phyloP scores from a whole-genome alignment of 2,888 invertebrate genomes.

The Volucella zonaria region DNA sequence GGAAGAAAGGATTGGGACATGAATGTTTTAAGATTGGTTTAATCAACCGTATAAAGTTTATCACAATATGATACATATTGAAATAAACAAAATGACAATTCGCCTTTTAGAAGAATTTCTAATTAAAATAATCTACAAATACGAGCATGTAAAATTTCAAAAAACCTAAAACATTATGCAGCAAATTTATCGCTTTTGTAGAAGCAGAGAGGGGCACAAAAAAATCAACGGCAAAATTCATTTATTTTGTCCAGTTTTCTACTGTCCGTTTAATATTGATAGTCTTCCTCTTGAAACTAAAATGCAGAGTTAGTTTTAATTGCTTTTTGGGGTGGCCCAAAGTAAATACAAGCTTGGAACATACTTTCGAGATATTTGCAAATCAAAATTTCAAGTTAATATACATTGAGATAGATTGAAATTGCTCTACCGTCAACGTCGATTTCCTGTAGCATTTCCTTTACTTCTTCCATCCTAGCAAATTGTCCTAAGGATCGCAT shows the following conservation, averaged over 20 bases:
- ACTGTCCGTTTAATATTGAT: constrained; percentile 47
- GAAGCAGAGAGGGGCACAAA: constrained; percentile 8
- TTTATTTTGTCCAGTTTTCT: constrained; percentile 43
- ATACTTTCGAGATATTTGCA: constrained; percentile 15
- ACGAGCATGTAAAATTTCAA: constrained; percentile 37
- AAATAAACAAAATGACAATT: not conserved
- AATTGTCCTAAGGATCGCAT: constrained; percentile 94
- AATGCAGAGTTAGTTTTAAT: constrained; percentile 52
- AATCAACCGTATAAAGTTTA: constrained; percentile 35
- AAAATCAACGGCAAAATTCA: constrained; percentile 33
- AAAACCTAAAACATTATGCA: constrained; percentile 48
- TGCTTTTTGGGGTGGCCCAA: constrained; percentile 15
- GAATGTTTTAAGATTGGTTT: constrained; percentile 38
- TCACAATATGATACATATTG: constrained; percentile 10
- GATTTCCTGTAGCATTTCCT: constrained; percentile 93
- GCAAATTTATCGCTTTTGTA: constrained; percentile 49
- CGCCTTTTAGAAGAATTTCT: constrained; percentile 3
- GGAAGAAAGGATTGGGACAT: constrained; percentile 3
- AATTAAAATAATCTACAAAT: constrained; percentile 51
- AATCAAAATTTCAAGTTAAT: constrained; percentile 32
- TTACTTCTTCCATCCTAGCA: constrained; percentile 92
- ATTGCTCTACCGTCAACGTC: constrained; percentile 87
- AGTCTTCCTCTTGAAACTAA: constrained; percentile 40
- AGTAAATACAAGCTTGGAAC: not conserved
- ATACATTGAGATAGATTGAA: constrained; percentile 2